Conservation (phyloP, 2,113 vertebrate species). For the Parus major region DNA sequence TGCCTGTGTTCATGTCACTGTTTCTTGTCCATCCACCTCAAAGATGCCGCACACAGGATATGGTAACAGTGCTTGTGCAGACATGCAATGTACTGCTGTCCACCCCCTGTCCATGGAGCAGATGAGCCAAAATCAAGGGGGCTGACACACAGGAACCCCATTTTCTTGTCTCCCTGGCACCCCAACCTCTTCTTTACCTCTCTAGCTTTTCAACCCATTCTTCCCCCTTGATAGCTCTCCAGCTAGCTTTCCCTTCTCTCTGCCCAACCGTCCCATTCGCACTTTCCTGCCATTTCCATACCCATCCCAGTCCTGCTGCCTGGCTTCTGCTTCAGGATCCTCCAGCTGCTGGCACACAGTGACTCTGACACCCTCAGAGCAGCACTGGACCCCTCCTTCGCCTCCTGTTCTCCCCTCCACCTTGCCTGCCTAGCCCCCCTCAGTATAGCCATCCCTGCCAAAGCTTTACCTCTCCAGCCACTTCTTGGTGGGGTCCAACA, state of each 20-base stretch:
- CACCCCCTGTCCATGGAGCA: neutral
- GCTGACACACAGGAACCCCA: neutral
- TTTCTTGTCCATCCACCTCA: accelerated
- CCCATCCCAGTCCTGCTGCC: neutral
- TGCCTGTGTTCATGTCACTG: neutral
- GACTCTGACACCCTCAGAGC: neutral
- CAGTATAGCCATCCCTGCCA: neutral
- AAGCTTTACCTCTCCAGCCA: neutral
- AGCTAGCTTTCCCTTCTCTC: neutral
- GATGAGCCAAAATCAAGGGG: neutral
- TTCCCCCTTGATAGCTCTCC: neutral
- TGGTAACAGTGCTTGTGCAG: neutral
- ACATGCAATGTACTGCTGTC: accelerated
- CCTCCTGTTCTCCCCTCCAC: neutral
- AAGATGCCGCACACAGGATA: neutral
- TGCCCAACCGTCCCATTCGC: neutral
- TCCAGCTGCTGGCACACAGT: neutral
- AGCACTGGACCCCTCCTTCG: neutral
- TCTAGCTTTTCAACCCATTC: neutral
- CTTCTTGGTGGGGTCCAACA: neutral
- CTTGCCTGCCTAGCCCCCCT: neutral
- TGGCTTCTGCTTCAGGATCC: neutral
- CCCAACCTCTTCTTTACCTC: neutral
- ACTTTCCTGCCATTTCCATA: neutral
- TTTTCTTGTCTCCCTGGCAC: neutral